Conservation (phyloP, 2,888 invertebrate species). For the Campoplex nolae region DNA sequence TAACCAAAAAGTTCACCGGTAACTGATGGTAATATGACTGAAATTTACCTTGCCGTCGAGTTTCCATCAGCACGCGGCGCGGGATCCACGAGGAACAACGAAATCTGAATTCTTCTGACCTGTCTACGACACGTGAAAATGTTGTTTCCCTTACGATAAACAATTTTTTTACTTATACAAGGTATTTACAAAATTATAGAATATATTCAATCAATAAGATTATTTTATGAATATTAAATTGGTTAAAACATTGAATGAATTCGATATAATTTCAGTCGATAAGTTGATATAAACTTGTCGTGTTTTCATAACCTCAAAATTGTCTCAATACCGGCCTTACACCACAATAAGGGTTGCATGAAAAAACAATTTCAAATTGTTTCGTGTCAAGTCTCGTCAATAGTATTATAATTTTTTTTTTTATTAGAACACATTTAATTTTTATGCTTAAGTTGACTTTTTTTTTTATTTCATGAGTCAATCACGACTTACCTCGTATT, state of each 20-base stretch:
- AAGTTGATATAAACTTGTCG: not conserved
- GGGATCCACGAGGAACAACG: no score
- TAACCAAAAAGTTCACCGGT: no score
- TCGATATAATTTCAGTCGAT: not conserved
- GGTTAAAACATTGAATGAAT: not conserved
- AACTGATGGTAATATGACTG: no score
- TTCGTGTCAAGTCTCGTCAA: no score
- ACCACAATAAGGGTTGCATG: not conserved
- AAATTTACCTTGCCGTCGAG: no score
- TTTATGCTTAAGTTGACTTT: no score
- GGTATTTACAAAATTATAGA: conserved; percentile 38
- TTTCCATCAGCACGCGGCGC: no score
- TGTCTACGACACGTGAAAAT: conserved; percentile 60
- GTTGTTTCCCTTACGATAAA: conserved; percentile 35
- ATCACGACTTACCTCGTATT: no score
- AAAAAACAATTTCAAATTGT: not conserved
- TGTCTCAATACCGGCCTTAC: not conserved
- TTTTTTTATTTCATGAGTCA: no score
- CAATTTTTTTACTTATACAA: conserved; percentile 38
- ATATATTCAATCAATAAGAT: not conserved
- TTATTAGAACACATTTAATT: no score
- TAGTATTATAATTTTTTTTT: no score
- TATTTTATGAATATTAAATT: not conserved
- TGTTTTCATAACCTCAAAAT: conserved; percentile 59
- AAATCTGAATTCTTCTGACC: not conserved